Evolutionary conservation across 2,113 vertebrate genomes (phyloP).

Genomic region (Arvicanthis niloticus): DNA sequence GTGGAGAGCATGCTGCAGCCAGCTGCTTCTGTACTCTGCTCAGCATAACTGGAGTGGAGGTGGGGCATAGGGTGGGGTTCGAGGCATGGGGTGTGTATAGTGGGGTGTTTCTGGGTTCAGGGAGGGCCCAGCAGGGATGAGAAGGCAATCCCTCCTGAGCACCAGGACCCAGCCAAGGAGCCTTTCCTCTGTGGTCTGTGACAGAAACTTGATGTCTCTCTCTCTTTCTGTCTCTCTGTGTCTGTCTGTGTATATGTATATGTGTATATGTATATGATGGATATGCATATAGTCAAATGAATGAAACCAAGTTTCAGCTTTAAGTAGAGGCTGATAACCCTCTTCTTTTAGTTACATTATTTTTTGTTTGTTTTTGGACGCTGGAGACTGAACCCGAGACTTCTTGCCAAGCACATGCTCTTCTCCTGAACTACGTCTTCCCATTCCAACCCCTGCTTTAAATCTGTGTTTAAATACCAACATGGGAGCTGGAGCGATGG

Average conservation of each 20-base stretch:
- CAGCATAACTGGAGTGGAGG: not conserved
- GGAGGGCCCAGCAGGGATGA: not conserved
- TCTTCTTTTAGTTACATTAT: not conserved
- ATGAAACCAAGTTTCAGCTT: slow-evolving; percentile 31
- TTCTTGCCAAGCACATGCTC: not conserved
- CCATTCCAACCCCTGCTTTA: not conserved
- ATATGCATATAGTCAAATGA: not conserved
- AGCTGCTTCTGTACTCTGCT: not conserved
- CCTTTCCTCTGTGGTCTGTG: not conserved
- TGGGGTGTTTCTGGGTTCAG: not conserved
- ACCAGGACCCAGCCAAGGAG: not conserved
- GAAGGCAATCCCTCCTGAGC: not conserved
- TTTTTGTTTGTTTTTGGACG: no score
- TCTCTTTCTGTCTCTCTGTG: no score
- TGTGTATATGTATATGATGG: no score
- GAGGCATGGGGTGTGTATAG: not conserved
- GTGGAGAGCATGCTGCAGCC: not conserved
- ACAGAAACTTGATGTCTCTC: not conserved
- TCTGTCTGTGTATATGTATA: no score
- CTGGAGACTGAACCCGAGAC: not conserved
- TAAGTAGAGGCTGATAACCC: not conserved
- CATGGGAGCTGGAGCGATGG: no score
- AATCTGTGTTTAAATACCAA: not conserved
- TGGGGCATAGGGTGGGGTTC: not conserved
- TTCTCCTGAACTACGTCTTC: not conserved